These are phyloP conservation scores for Pangasius djambal DNA, from an alignment of 2,797 vertebrate genomes.

Conservation along the genomic window DNA sequence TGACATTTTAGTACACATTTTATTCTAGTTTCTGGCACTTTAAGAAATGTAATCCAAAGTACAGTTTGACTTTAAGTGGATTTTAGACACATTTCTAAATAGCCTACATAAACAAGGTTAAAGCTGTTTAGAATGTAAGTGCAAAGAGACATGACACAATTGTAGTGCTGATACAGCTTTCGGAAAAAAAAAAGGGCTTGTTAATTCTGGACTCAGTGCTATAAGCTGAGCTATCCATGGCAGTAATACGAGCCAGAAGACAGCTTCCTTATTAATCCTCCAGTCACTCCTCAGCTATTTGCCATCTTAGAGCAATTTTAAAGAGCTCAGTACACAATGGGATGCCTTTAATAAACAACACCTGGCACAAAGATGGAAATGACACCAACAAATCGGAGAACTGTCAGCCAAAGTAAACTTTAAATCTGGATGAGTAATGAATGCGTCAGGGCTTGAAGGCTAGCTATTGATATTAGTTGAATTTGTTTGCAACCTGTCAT, in stretches of 20 bases:
- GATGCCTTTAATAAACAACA: conserved; percentile 20
- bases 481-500: conserved; percentile 34
- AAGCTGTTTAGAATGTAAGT: background rate
- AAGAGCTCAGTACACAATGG: conserved; percentile 26
- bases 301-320: conserved; percentile 11
- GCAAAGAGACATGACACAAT: background rate
- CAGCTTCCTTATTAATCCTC: conserved; percentile 22
- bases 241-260: background rate
- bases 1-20: background rate
- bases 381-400: conserved; percentile 6
- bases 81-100: background rate
- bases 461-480: conserved; percentile 37
- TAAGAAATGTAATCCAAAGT: background rate
- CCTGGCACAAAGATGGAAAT: background rate
- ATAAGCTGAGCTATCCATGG: background rate
- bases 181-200: background rate
- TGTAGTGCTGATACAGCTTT: background rate
- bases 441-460: conserved; percentile 13
- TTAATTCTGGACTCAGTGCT: background rate
- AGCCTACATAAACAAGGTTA: background rate
- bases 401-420: conserved; percentile 11
- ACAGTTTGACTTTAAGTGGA: background rate
- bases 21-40: background rate
- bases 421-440: conserved; percentile 38
- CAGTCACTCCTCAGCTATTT: conserved; percentile 9